phyloP scores from a whole-genome alignment of 2,797 vertebrate genomes.

The Sylvilagus floridanus region DNA sequence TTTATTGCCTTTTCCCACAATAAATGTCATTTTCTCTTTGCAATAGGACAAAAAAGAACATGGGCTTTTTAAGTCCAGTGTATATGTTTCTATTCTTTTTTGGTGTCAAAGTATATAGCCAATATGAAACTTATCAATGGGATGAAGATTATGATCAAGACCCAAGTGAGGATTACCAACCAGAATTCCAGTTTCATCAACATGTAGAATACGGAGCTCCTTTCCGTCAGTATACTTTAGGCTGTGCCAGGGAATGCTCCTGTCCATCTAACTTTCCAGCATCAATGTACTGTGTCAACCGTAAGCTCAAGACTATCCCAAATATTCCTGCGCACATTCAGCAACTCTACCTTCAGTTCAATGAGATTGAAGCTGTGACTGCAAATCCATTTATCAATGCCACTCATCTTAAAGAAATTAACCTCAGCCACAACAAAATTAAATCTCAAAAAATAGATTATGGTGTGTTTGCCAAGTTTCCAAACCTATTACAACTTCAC shows the following conservation, averaged over 20 bases:
- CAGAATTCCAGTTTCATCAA: conserved; percentile 83
- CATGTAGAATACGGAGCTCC: conserved; percentile 77
- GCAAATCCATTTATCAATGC: conserved; percentile 87
- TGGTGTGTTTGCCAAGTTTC: conserved; percentile 87
- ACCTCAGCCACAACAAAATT: conserved; percentile 91
- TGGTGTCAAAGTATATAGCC: conserved; percentile 84
- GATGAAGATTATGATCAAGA: conserved; percentile 87
- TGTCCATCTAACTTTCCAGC: conserved; percentile 88
- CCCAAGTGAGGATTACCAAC: conserved; percentile 79
- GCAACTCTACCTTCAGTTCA: conserved; percentile 90
- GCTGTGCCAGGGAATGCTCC: conserved; percentile 90
- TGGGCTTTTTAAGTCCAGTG: conserved; percentile 81
- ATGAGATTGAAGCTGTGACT: conserved; percentile 89
- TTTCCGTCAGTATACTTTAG: conserved; percentile 69
- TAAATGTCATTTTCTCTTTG: conserved; percentile 71
- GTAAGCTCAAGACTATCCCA: conserved; percentile 89
- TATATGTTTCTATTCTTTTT: conserved; percentile 82
- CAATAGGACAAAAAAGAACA: conserved; percentile 82
- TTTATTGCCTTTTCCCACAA: conserved; percentile 67
- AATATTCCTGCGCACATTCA: conserved; percentile 87
- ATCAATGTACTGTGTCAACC: conserved; percentile 91
- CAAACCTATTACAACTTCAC: conserved; percentile 88
- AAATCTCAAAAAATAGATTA: conserved; percentile 88
- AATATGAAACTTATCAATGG: conserved; percentile 88
- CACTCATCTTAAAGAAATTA: conserved; percentile 89